Conservation (phyloP, 2,888 invertebrate genomes). For the Polymixis lichenea region DNA sequence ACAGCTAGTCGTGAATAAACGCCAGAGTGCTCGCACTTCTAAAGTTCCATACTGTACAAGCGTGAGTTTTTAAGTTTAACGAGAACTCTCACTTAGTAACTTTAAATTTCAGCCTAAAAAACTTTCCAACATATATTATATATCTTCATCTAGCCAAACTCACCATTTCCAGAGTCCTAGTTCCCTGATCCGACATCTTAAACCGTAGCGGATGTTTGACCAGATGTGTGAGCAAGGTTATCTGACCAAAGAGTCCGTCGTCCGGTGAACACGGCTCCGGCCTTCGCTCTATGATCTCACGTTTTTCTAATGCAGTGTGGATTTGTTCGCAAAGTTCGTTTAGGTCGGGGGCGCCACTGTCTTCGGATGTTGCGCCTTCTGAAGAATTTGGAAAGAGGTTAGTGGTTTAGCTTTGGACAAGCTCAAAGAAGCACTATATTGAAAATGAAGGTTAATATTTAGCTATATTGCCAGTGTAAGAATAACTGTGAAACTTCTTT, state of each 20-base stretch:
- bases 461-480: neutral
- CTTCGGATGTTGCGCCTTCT: slow-evolving; percentile 87
- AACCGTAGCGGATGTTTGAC: slow-evolving; percentile 97
- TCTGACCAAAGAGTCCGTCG: slow-evolving; percentile 96
- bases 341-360: slow-evolving; percentile 90
- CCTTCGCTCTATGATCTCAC: slow-evolving; percentile 96
- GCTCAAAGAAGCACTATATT: neutral
- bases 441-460: neutral
- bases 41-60: neutral
- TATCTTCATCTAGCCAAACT: slow-evolving; percentile 45
- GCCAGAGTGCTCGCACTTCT: neutral
- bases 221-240: slow-evolving; percentile 96
- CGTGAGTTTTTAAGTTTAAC: neutral
- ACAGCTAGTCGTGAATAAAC: neutral
- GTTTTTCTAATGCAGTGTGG: slow-evolving; percentile 93
- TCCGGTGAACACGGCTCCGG: slow-evolving; percentile 95
- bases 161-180: slow-evolving; percentile 92
- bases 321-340: slow-evolving; percentile 94
- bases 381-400: slow-evolving; percentile 7
- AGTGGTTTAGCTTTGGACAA: neutral
- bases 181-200: slow-evolving; percentile 94
- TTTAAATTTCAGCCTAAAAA: neutral
- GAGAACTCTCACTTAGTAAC: neutral
- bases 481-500: neutral
- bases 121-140: neutral